Base-by-base conservation (phyloP, 2,888 invertebrate genomes). In the Troilus luridus region DNA sequence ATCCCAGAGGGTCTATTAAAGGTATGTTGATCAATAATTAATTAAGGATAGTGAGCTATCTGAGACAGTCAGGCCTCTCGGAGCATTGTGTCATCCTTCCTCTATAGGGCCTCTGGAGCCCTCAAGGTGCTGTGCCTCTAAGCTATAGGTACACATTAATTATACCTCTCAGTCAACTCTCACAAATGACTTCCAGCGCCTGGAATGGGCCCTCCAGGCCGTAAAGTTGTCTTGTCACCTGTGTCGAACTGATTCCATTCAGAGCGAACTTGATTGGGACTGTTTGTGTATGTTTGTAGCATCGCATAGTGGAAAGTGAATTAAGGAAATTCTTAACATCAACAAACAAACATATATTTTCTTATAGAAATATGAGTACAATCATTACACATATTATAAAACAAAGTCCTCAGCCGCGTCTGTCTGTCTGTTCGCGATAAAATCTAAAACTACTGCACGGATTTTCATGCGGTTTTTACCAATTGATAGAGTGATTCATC, bases 21-120 rank as follows among this genome's bases (percentile, higher is more conserved):
- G 67, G 24, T 24, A 67, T 67, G 67, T 67, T 27, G 67, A 67
- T 67, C 67, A 67, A 67, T 67, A 67, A 67, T 67, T 67, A 67
- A 67, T 67, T 67, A 67, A 24, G 67, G 67, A 12, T 67, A 24
- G 67, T 67, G 24, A 67, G 67, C 67, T 67, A 67, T 67, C 67
- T 24, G 24, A 24, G 24, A 67, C 67, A 24, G 67, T 67, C 67
- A 67, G 67, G 24, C 67, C 24, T 3, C 6, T 3, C 14, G n/a
- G 67, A 67, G 5, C 67, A 67, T 67, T 67, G 67, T 67, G n/a
- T 6, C 24, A 24, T 24, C 12, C 24, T 41, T 41, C 14, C 67
- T 67, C 67, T 64, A 67, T 24, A 67, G 67, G 1, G 27, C 67
- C 14, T 1, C 67, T 12, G 11, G 9, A n/a, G n/a, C 1, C 59